phyloP scores from a whole-genome alignment of 2,888 invertebrate species.

The Nasonia oneida region DNA sequence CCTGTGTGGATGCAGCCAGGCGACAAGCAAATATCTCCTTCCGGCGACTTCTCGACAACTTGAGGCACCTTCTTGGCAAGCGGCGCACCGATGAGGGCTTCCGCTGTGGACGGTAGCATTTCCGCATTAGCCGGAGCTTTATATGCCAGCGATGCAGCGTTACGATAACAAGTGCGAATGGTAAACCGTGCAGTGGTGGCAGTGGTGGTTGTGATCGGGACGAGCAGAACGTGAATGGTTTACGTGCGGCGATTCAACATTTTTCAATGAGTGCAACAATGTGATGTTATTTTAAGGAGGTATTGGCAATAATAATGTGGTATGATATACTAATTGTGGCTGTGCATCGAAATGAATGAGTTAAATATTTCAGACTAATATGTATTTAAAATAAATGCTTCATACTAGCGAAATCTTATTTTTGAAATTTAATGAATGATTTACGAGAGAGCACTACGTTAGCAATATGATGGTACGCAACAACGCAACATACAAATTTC shows the following conservation, averaged over 20 bases:
- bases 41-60: conserved; percentile 71
- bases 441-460: background rate
- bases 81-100: conserved; percentile 69
- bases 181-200: background rate
- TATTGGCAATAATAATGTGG: background rate
- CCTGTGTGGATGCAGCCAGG: conserved; percentile 91
- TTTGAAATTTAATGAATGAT: background rate
- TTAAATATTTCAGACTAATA: too few species aligned
- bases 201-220: background rate
- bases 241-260: background rate
- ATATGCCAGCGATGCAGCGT: conserved; percentile 46
- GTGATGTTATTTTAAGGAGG: background rate
- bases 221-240: background rate
- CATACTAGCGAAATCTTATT: too few species aligned
- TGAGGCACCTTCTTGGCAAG: conserved; percentile 63
- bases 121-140: conserved; percentile 71
- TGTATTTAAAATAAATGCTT: too few species aligned
- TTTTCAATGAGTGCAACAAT: conserved; percentile 8
- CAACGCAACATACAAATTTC: background rate
- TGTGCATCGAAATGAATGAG: background rate
- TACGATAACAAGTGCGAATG: background rate
- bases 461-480: background rate
- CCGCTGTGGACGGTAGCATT: conserved; percentile 75
- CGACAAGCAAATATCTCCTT: conserved; percentile 84
- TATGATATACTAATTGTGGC: background rate